Percentiles rank a stretch among this genome's conserved stretches.
These are phyloP conservation scores for Cranoglanis bouderius DNA, from an alignment of 2,113 vertebrate genomes.

Conservation along the genomic window DNA sequence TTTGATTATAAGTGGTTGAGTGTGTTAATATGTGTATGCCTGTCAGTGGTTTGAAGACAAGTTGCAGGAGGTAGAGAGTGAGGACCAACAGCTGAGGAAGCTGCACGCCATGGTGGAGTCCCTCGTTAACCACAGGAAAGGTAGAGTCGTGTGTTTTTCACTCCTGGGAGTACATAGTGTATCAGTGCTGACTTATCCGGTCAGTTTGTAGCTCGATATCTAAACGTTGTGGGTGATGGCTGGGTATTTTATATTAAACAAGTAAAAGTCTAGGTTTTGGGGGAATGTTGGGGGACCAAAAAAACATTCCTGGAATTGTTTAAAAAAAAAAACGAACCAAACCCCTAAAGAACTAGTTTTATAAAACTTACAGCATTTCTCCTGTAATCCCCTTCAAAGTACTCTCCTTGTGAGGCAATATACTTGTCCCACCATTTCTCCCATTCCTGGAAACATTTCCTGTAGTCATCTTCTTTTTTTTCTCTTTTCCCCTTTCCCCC, in stretches of 20 bases:
- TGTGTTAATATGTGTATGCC: not conserved
- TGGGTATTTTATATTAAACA: not conserved
- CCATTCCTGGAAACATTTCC: too few relatives aligned
- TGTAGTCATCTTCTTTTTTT: too few relatives aligned
- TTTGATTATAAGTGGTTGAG: not conserved
- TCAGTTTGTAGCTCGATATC: not conserved
- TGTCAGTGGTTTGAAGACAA: slow-evolving; percentile 98
- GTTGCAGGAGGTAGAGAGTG: slow-evolving; percentile 92
- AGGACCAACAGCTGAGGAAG: slow-evolving; percentile 92
- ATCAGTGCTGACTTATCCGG: not conserved
- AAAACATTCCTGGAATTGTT: too few relatives aligned
- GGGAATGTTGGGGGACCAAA: too few relatives aligned
- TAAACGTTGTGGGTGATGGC: not conserved
- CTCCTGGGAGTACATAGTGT: not conserved
- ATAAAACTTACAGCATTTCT: too few relatives aligned
- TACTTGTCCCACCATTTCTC: too few relatives aligned
- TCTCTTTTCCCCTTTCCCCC: too few relatives aligned
- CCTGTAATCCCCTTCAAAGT: too few relatives aligned
- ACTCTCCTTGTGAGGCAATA: too few relatives aligned
- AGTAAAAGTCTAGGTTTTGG: not conserved
- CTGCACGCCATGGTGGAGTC: slow-evolving; percentile 86
- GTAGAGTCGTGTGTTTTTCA: slow-evolving; percentile 60
- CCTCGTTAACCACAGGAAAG: slow-evolving; percentile 91
- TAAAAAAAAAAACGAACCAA: too few relatives aligned
- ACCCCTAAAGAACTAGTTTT: too few relatives aligned